Evolutionary conservation across 64 coral and sea anemone species (phyloP).

Genomic region (Montipora sp.): DNA sequence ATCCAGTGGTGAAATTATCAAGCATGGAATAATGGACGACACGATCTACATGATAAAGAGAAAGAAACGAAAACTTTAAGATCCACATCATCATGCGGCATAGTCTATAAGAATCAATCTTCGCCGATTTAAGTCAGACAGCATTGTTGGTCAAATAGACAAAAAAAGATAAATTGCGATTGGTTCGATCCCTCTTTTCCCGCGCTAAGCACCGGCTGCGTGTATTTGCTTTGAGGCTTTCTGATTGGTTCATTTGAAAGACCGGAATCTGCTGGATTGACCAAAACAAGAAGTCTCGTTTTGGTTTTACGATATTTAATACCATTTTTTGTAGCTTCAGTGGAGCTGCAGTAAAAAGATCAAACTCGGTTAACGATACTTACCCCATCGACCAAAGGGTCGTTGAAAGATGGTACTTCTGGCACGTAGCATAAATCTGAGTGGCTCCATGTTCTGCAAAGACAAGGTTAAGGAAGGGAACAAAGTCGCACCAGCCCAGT

Average conservation of each 20-base stretch:
- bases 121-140: too few relatives aligned
- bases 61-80: background rate
- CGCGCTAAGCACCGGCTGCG: too few relatives aligned
- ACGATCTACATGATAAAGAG: conserved; percentile 34
- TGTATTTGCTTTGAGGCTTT: too few relatives aligned
- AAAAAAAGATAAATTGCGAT: too few relatives aligned
- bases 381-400: conserved; percentile 38
- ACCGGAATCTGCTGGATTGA: too few relatives aligned
- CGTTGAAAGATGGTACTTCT: conserved; percentile 30
- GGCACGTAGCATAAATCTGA: conserved; percentile 22
- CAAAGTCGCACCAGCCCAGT: too few relatives aligned
- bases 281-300: too few relatives aligned
- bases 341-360: background rate
- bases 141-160: too few relatives aligned
- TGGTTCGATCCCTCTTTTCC: too few relatives aligned
- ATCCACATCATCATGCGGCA: background rate
- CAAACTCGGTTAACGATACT: background rate
- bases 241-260: too few relatives aligned
- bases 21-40: conserved; percentile 71
- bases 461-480: background rate
- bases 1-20: conserved; percentile 90
- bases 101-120: background rate
- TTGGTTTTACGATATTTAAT: too few relatives aligned
- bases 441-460: conserved; percentile 22
- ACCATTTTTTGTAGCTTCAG: background rate